phyloP scores from a whole-genome alignment of 2,888 invertebrate genomes.

The Tricholauxania praeusta region DNA sequence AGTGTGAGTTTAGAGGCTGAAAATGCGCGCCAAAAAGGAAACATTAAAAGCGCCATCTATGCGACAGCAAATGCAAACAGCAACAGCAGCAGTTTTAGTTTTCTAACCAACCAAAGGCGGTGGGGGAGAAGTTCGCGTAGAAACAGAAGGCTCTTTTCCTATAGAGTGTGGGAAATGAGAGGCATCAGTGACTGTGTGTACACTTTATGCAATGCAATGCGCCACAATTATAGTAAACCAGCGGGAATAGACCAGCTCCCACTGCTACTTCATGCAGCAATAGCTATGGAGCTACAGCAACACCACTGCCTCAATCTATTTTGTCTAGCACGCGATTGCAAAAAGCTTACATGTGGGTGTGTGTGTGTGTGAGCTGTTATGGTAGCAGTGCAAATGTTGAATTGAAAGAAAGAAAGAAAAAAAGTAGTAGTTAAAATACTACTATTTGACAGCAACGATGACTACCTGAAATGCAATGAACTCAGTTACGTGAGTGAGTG shows the following conservation, averaged over 20 bases:
- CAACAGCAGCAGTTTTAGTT: too few relatives aligned
- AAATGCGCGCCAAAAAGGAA: slow-evolving; percentile 53
- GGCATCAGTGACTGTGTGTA: not conserved
- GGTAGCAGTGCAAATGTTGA: too few relatives aligned
- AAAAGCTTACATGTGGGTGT: not conserved
- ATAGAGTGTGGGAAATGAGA: not conserved
- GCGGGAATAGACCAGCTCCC: not conserved
- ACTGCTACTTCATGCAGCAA: not conserved
- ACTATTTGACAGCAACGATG: slow-evolving; percentile 18
- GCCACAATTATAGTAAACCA: not conserved
- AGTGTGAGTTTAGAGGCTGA: slow-evolving; percentile 6
- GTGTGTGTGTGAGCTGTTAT: not conserved
- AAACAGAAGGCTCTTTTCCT: not conserved
- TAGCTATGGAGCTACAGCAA: too few relatives aligned
- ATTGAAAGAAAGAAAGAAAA: not conserved
- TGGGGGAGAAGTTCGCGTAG: not conserved
- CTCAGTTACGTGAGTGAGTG: slow-evolving; percentile 43
- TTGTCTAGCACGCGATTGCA: slow-evolving; percentile 5
- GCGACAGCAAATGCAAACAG: not conserved
- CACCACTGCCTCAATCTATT: not conserved
- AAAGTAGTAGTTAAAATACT: slow-evolving; percentile 7
- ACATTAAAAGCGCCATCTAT: slow-evolving; percentile 50
- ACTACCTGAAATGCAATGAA: slow-evolving; percentile 56
- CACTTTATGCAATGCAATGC: not conserved
- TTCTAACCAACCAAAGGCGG: not conserved